phyloP scores from a whole-genome alignment of 2,888 invertebrate genomes.

The Leucophora obtusa region DNA sequence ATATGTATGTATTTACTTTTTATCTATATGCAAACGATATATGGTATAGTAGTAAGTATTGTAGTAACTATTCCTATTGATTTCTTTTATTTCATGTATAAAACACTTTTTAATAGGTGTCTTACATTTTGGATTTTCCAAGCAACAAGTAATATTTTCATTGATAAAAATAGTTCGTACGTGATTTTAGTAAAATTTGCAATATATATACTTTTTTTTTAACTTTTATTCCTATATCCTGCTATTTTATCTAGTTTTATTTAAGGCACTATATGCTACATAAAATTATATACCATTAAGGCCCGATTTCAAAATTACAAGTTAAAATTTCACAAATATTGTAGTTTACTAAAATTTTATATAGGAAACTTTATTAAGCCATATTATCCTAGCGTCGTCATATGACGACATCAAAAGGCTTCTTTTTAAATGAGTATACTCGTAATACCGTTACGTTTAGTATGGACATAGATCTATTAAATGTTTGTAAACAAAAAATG shows the following conservation, averaged over 20 bases:
- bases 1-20: neutral
- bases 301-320: too few relatives aligned
- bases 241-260: neutral
- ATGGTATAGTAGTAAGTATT: neutral
- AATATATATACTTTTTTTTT: slow-evolving; percentile 59
- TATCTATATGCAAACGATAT: neutral
- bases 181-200: slow-evolving; percentile 75
- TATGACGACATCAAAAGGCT: too few relatives aligned
- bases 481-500: too few relatives aligned
- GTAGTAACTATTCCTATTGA: slow-evolving; percentile 17
- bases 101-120: slow-evolving; percentile 28
- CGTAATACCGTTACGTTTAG: too few relatives aligned
- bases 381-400: too few relatives aligned
- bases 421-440: too few relatives aligned
- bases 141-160: slow-evolving; percentile 65
- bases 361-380: too few relatives aligned
- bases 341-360: too few relatives aligned
- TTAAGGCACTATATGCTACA: neutral
- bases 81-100: slow-evolving; percentile 8
- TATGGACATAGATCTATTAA: too few relatives aligned
- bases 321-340: too few relatives aligned
- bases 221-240: slow-evolving; percentile 16
- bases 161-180: slow-evolving; percentile 72
- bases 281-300: neutral
- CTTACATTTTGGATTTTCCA: slow-evolving; percentile 38